Base-by-base conservation (phyloP, 2,888 invertebrate genomes). In the Heteropelma amictum region DNA sequence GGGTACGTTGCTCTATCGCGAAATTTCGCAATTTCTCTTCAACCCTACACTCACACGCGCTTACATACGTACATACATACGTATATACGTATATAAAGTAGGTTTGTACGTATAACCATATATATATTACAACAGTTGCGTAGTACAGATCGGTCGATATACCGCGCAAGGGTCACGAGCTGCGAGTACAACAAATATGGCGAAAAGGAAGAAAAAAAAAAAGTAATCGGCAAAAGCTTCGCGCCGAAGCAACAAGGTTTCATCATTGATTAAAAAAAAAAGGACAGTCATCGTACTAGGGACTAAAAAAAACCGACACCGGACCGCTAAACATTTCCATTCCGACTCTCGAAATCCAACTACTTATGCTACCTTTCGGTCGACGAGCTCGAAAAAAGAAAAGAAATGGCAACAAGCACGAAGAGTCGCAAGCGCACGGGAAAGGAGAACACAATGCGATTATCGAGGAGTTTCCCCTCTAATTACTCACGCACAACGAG, bases 111-210 rank as follows among this genome's bases (percentile, higher is more conserved):
- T 12, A 38, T 38, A 38, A 4, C 38, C 38, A 14, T 38, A 3
- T 14, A 14, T 14, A 14, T 6, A 38, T 3, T 14, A 12, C 21
- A 17, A 45, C 45, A 60, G 60, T 60, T 45, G 45, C n/a, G n/a
- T n/a, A 60, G 51, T 64, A 64, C 64, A 64, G 71, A 64, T 71
- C 71, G 71, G 64, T 71, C 71, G 71, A 71, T 71, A 71, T 47
- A 60, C 45, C n/a, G 60, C 60, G 45, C 60, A 26, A 60, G 45
- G 60, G 60, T 60, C 60, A 45, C 45, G 30, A 30, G n/a, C 45
- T n/a, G 5, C n/a, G 33, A 26, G 14, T 14, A 38, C 12, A 38
- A 12, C 58, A 19, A 21, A 26, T 23, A 54, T 3, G 33, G 14
- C 4, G 28, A 53, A 26, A 51, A 17, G n/a, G 21, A 28, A 33